A percentile compares a stretch with the other conserved stretches of the same genome.
Evolutionary conservation across 2,797 vertebrate species (phyloP).

Genomic region (Enteromius radiatus): DNA sequence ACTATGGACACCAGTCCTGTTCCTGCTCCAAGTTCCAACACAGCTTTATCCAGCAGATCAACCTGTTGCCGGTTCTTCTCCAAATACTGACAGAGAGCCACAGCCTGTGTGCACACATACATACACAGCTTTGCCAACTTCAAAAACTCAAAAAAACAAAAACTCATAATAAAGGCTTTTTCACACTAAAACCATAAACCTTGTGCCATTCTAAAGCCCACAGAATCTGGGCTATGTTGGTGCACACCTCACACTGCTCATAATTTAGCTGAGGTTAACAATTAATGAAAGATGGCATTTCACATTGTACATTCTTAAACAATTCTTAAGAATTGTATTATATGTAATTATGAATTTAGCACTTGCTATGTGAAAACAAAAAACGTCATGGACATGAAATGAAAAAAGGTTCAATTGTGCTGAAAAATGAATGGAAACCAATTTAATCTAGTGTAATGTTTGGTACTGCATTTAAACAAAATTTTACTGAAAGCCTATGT

Average conservation of each 20-base stretch:
- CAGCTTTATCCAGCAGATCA: constrained; percentile 81
- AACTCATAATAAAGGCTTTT: not conserved
- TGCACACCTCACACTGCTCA: not conserved
- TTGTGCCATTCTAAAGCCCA: not conserved
- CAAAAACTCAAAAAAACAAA: not conserved
- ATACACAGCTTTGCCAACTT: not conserved
- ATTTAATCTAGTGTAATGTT: not conserved
- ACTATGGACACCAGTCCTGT: constrained; percentile 92
- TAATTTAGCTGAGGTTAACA: not conserved
- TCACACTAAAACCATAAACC: not conserved
- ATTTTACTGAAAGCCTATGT: not conserved
- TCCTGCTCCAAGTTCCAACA: constrained; percentile 93
- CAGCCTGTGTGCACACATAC: constrained; percentile 74
- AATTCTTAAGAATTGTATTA: not conserved
- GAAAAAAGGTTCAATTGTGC: not conserved
- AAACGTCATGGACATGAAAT: not conserved
- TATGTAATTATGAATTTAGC: no score
- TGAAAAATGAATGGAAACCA: not conserved
- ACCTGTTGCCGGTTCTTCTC: constrained; percentile 88
- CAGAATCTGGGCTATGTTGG: not conserved
- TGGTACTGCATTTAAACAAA: not conserved
- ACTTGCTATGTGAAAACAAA: not conserved
- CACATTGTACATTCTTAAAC: no score
- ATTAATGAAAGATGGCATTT: not conserved
- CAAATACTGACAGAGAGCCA: constrained; percentile 89